phyloP scores from a whole-genome alignment of 2,113 vertebrate genomes.

The Clarias macrocephalus region DNA sequence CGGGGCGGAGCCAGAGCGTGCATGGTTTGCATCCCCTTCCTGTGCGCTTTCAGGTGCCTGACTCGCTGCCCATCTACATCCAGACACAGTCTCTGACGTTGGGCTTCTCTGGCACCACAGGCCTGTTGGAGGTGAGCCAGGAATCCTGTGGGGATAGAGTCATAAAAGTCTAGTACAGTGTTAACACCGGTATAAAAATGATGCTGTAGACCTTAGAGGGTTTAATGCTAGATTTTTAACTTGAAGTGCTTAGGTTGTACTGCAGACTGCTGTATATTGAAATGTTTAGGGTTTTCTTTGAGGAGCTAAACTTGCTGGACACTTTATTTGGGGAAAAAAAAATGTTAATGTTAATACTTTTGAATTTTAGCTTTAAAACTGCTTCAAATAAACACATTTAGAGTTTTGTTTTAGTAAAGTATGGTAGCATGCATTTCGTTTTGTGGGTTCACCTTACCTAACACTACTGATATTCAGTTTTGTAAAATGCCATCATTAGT shows the following conservation, averaged over 20 bases:
- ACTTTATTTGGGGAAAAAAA: not conserved
- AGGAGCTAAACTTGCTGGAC: not conserved
- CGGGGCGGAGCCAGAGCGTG: constrained; percentile 64
- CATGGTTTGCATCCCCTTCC: constrained; percentile 72
- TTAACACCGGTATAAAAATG: not conserved
- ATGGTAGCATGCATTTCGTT: not conserved
- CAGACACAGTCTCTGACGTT: constrained; percentile 84
- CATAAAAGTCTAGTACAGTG: constrained; percentile 21
- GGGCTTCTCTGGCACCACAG: constrained; percentile 87
- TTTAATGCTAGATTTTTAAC: constrained; percentile 11
- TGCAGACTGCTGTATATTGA: not conserved
- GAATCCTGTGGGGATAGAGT: not conserved
- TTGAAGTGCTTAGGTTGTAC: not conserved
- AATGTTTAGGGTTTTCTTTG: not conserved
- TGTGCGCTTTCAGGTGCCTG: constrained; percentile 72
- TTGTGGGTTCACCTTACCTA: not conserved
- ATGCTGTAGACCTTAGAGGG: not conserved
- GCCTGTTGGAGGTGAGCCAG: constrained; percentile 82
- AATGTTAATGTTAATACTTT: no score
- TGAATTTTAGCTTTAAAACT: not conserved
- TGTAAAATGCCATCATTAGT: not conserved
- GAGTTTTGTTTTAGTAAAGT: not conserved
- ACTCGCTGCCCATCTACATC: constrained; percentile 80
- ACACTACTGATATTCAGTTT: not conserved
- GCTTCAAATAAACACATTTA: not conserved